Conservation (phyloP, 2,888 invertebrate species). For the Beris morrisii region DNA sequence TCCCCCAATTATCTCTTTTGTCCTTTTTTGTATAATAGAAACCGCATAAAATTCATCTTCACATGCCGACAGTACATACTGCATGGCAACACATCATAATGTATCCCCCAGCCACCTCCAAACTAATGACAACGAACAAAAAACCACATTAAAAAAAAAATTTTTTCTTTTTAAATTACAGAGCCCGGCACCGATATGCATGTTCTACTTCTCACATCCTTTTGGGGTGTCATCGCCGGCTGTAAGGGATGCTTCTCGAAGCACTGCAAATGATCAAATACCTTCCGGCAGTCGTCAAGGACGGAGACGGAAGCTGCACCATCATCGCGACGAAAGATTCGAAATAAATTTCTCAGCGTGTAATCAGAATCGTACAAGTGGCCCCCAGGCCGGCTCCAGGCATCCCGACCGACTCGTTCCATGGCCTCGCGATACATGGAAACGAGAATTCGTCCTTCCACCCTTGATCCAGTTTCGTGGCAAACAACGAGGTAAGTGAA, state of each 20-base stretch:
- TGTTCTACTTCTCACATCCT: slow-evolving; percentile 63
- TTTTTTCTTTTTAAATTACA: slow-evolving; percentile 30
- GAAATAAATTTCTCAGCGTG: slow-evolving; percentile 7
- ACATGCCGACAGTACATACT: background rate
- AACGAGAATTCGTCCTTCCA: slow-evolving; percentile 40
- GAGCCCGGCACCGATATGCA: slow-evolving; percentile 57
- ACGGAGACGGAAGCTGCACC: slow-evolving; percentile 1
- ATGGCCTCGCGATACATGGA: slow-evolving; percentile 41
- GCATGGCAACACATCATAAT: too few relatives aligned
- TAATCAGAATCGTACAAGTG: slow-evolving; percentile 17
- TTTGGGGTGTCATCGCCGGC: slow-evolving; percentile 59
- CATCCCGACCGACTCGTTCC: slow-evolving; percentile 33
- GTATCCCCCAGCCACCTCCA: background rate
- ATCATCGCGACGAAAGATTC: slow-evolving; percentile 16
- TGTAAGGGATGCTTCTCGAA: slow-evolving; percentile 3
- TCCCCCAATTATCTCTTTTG: too few relatives aligned
- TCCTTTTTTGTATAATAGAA: too few relatives aligned
- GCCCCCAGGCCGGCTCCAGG: slow-evolving; percentile 20
- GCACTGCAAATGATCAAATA: slow-evolving; percentile 11
- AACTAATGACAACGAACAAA: background rate
- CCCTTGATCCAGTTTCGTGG: slow-evolving; percentile 41
- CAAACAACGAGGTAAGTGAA: slow-evolving; percentile 38
- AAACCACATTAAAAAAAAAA: background rate
- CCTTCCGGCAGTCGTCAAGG: background rate
- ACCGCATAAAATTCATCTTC: too few relatives aligned